A percentile compares a stretch with the other conserved stretches of the same genome.
Conservation (phyloP, 2,797 vertebrate genomes). For the Crocidura indochinensis region DNA sequence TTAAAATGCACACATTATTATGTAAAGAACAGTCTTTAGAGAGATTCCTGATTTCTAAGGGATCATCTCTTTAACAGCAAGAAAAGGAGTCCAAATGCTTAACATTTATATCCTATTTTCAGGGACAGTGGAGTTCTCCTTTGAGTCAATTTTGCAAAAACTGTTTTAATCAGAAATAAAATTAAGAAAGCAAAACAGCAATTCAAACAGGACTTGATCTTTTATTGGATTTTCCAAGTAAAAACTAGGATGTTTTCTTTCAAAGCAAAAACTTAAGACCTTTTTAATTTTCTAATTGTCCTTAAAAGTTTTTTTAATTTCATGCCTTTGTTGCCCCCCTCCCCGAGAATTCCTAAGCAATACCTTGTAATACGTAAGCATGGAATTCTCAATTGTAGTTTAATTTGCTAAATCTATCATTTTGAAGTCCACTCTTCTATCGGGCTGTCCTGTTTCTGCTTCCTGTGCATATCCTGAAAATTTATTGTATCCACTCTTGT, state of each 20-base stretch:
- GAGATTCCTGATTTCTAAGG: conserved; percentile 37
- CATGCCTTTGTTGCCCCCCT: neutral
- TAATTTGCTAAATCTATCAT: neutral
- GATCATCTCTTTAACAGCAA: neutral
- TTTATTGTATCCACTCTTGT: neutral
- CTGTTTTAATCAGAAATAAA: conserved; percentile 5
- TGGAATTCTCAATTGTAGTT: neutral
- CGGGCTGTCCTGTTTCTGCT: neutral
- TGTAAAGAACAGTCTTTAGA: conserved; percentile 49
- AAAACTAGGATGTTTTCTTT: conserved; percentile 15
- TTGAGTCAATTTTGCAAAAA: conserved; percentile 43
- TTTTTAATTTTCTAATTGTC: conserved; percentile 6
- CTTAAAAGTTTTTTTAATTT: neutral
- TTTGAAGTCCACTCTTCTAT: neutral
- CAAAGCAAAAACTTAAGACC: neutral
- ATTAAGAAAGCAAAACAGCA: neutral
- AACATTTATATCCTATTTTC: conserved; percentile 22
- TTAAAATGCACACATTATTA: conserved; percentile 54
- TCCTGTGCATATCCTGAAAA: neutral
- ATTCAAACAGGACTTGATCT: conserved; percentile 18
- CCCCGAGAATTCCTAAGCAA: too few relatives aligned
- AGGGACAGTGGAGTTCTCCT: neutral
- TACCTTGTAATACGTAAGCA: neutral
- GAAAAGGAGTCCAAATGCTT: neutral
- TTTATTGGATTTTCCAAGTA: conserved; percentile 49